Evolutionary conservation across 2,888 invertebrate genomes (phyloP), one percentile per base, ranked within the genome.

Genomic region (Leptopterna dolabrata): DNA sequence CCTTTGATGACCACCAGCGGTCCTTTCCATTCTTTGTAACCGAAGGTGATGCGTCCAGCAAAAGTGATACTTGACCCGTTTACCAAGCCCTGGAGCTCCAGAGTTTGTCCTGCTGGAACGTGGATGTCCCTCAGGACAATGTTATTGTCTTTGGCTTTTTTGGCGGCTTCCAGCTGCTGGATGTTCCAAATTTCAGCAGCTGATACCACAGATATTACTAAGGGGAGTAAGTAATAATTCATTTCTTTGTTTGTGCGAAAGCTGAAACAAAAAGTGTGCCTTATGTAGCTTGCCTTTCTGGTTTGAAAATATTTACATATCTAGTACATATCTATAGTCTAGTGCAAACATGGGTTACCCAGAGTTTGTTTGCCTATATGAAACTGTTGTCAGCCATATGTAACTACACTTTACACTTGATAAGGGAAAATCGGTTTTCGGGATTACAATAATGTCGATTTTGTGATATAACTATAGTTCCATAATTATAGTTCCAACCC

Each of bases 11-110:
- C 14, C 73, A 73, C 36, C 73, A 73, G 29, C 27, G 73, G 73
- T 36, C 73, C 73, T 27, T 36, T 73, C 73, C 73, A 73, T n/a
- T 73, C 73, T 29, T 73, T 73, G 73, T 73, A 73, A 6, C 73
- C 73, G n/a, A 73, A 73, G 9, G 29, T 73, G 73, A 36, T 73
- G 11, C 30, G 29, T 29, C 73, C 73, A 73, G 29, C 73, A 16
- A 73, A 73, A 9, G 29, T 73, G 73, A 73, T 73, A 11, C 30
- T 73, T 13, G 73, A 29, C 13, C 73, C 73, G 11, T 29, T 29
- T 29, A 7, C 14, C 30, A 73, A 13, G n/a, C 36, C 73, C 3
- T 36, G 73, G 16, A 73, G 36, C n/a, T 29, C 36, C 30, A 73
- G 29, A 24, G 73, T 29, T 73, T 73, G 13, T 14, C 73, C 73